Evolutionary conservation across 2,797 vertebrate genomes (phyloP).

Genomic region (Sparidentex hasta): DNA sequence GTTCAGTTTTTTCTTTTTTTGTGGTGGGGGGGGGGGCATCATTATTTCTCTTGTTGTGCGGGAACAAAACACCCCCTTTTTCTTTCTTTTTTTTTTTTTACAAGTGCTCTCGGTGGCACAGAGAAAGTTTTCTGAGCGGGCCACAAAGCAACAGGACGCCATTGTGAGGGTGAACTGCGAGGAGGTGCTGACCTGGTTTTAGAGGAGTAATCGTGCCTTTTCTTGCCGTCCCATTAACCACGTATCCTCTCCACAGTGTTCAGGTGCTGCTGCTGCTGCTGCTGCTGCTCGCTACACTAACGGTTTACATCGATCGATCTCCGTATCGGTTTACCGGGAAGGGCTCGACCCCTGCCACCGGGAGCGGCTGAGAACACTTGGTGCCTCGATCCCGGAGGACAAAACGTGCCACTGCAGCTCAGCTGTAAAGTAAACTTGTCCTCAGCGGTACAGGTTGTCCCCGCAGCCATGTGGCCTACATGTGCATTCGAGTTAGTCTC

Average conservation of each 20-base stretch:
- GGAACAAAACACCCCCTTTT: slow-evolving; percentile 81
- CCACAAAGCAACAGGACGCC: slow-evolving; percentile 71
- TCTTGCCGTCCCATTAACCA: slow-evolving; percentile 41
- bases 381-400: slow-evolving; percentile 36
- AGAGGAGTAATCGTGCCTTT: slow-evolving; percentile 35
- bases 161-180: slow-evolving; percentile 77
- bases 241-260: slow-evolving; percentile 6
- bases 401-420: slow-evolving; percentile 28
- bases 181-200: slow-evolving; percentile 81
- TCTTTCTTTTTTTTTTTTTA: slow-evolving; percentile 54
- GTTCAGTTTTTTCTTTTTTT: slow-evolving; percentile 59
- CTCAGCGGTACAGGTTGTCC: slow-evolving; percentile 16
- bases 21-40: slow-evolving; percentile 59
- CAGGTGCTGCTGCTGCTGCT: slow-evolving; percentile 61
- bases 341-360: neutral
- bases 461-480: slow-evolving; percentile 29
- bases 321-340: slow-evolving; percentile 54
- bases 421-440: slow-evolving; percentile 7
- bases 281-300: slow-evolving; percentile 17
- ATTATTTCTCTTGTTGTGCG: slow-evolving; percentile 77
- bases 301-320: no score
- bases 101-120: slow-evolving; percentile 58
- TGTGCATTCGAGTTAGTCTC: slow-evolving; percentile 24
- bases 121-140: slow-evolving; percentile 64
- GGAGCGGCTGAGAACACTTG: slow-evolving; percentile 35